A percentile compares a stretch with the other conserved stretches of the same genome.
These are phyloP conservation scores for Thripadectes ignobilis DNA, from an alignment of 2,797 vertebrate species.

Conservation along the genomic window DNA sequence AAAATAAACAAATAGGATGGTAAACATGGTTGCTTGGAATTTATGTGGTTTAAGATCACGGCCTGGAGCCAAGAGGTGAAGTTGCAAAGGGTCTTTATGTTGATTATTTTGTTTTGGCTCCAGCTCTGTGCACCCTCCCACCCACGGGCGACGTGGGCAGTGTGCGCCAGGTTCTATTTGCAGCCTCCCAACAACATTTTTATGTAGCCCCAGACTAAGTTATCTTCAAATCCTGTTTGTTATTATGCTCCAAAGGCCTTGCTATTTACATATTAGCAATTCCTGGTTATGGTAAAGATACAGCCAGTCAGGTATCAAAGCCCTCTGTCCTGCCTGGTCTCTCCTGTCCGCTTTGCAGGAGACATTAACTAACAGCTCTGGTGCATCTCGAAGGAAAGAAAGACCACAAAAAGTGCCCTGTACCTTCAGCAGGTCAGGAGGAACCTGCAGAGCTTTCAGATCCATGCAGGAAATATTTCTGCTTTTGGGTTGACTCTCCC, in stretches of 20 bases:
- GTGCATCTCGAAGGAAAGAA: background rate
- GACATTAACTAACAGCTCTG: background rate
- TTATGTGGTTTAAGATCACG: background rate
- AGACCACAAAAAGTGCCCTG: background rate
- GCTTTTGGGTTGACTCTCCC: background rate
- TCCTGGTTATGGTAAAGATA: background rate
- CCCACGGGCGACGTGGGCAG: rapidly evolving
- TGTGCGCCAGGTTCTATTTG: rapidly evolving
- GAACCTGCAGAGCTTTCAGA: background rate
- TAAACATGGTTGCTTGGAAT: background rate
- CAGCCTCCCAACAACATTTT: background rate
- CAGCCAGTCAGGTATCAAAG: background rate
- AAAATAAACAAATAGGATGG: background rate
- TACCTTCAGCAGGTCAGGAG: background rate
- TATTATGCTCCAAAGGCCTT: background rate
- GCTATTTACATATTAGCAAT: background rate
- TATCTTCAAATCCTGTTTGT: background rate
- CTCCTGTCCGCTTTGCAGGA: background rate
- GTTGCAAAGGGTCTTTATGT: background rate
- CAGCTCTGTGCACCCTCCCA: background rate
- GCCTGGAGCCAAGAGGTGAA: background rate
- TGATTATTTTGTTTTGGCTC: background rate
- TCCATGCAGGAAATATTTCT: background rate
- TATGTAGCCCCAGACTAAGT: background rate
- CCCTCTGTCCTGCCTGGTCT: background rate